Percentiles rank a stretch among this genome's conserved stretches.
Evolutionary conservation across 2,888 invertebrate species (phyloP).

Genomic region (Thera obeliscata): DNA sequence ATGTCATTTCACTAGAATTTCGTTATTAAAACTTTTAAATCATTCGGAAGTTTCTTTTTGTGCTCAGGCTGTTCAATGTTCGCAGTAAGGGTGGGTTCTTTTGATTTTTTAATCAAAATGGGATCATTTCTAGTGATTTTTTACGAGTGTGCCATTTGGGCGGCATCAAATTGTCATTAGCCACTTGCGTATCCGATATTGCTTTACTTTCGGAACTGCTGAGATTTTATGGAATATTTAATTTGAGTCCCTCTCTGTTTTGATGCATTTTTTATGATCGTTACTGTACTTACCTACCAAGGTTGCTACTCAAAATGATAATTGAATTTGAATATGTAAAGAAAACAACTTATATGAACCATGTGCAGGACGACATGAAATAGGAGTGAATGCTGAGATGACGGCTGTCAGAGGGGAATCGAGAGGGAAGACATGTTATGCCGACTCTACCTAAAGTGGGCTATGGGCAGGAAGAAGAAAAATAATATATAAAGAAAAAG

Average conservation of each 20-base stretch:
- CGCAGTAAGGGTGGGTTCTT: conserved; percentile 68
- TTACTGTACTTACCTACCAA: conserved; percentile 5
- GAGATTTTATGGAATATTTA: conserved; percentile 77
- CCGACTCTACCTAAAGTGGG: no score
- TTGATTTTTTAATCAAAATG: conserved; percentile 85
- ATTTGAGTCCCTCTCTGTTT: conserved; percentile 63
- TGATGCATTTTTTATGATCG: conserved; percentile 50
- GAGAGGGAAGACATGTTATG: no score
- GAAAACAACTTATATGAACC: no score
- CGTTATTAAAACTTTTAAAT: conserved; percentile 86
- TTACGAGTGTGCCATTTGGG: conserved; percentile 79
- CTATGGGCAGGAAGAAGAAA: no score
- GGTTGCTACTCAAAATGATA: neutral
- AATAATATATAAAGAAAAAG: no score
- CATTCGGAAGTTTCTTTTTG: conserved; percentile 79
- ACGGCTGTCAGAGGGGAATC: no score
- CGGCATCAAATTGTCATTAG: conserved; percentile 82
- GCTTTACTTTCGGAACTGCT: conserved; percentile 78
- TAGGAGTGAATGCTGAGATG: no score
- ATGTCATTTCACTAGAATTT: conserved; percentile 85
- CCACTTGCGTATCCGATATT: conserved; percentile 82
- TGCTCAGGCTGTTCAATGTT: conserved; percentile 44
- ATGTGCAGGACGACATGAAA: no score
- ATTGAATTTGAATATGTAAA: no score
- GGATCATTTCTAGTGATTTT: conserved; percentile 83